phyloP scores from a whole-genome alignment of 2,888 invertebrate species.

The Eristalis tenax region DNA sequence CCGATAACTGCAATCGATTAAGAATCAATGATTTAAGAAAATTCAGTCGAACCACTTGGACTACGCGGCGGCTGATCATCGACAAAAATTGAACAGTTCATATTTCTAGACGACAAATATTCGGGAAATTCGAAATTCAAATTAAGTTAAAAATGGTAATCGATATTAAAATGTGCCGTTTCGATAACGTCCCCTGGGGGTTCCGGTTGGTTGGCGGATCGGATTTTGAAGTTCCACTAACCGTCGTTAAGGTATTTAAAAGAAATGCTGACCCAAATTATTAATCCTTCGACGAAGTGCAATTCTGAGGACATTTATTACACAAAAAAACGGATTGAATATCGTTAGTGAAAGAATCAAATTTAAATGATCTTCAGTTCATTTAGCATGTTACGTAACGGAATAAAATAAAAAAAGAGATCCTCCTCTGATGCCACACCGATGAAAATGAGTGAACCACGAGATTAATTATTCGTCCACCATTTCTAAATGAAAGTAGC shows the following conservation, averaged over 20 bases:
- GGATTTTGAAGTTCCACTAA: conserved; percentile 88
- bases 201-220: conserved; percentile 89
- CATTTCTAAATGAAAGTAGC: neutral
- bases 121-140: neutral
- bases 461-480: neutral
- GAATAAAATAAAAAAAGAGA: neutral
- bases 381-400: conserved; percentile 1
- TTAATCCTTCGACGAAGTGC: neutral
- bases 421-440: neutral
- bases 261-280: neutral
- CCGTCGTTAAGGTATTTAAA: conserved; percentile 86
- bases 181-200: conserved; percentile 88
- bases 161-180: conserved; percentile 85
- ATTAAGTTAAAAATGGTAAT: conserved; percentile 83
- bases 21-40: conserved; percentile 52
- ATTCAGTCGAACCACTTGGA: conserved; percentile 63
- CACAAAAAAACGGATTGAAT: neutral
- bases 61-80: conserved; percentile 56
- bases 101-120: conserved; percentile 77
- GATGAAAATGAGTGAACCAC: neutral
- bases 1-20: conserved; percentile 60
- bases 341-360: neutral
- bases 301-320: neutral
- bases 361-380: neutral
- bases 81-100: neutral